phyloP scores from a whole-genome alignment of 2,113 vertebrate species.

The Columbina picui region DNA sequence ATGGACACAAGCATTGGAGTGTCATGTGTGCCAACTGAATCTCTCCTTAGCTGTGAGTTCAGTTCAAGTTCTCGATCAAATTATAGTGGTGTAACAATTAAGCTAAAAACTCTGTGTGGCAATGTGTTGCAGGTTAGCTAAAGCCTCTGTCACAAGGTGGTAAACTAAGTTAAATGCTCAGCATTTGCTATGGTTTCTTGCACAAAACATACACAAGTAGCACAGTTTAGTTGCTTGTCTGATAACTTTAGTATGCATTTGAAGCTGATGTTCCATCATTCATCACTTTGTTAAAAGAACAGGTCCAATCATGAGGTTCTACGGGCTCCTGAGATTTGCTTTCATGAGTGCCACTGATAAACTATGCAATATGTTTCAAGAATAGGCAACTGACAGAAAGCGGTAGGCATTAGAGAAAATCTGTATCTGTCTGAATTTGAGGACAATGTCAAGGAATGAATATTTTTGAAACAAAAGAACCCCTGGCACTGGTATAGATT shows the following conservation, averaged over 20 bases:
- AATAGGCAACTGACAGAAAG: background rate
- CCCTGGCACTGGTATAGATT: background rate
- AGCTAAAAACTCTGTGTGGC: background rate
- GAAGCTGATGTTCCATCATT: background rate
- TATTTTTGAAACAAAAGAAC: background rate
- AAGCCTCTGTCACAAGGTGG: background rate
- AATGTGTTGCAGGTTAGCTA: background rate
- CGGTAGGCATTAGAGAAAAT: background rate
- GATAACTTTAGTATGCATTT: background rate
- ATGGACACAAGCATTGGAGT: fast-evolving
- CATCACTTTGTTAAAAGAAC: background rate
- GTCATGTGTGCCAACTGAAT: background rate
- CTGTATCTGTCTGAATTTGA: background rate
- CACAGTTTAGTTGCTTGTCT: background rate
- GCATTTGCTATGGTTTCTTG: background rate
- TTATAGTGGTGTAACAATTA: background rate
- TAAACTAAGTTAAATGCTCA: background rate
- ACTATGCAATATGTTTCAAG: background rate
- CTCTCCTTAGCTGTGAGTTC: background rate
- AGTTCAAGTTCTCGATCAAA: background rate
- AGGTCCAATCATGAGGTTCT: background rate
- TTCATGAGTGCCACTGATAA: background rate
- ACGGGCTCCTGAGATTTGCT: background rate
- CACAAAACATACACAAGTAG: background rate
- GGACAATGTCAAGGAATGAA: background rate